Base-by-base conservation (phyloP, 2,113 vertebrate genomes). In the Gymnogyps californianus region DNA sequence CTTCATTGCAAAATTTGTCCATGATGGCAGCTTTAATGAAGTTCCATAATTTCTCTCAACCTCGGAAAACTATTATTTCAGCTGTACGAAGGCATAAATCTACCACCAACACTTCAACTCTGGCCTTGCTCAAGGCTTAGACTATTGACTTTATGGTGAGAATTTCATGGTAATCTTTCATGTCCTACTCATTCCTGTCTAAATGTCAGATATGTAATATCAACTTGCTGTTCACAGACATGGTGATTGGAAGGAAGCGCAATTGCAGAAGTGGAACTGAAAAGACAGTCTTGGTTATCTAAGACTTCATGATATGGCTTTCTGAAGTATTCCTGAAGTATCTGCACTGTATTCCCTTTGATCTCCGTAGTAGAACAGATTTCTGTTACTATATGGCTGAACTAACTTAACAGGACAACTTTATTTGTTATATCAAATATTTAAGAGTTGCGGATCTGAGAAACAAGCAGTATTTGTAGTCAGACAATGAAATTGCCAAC, bases 11-110 rank as follows among this genome's bases (percentile, higher is more conserved):
- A 96, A 93, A 96, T 94, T 94, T 97, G 74, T 94, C 90, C 69
- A 71, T 83, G 85, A 92, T 96, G 87, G 72, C 93, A 90, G 79
- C 88, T 89, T 92, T 97, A 97, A 97, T 94, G 95, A 96, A 93
- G 93, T 91, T 97, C 89, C 2, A 15, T 97, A 96, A 96, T 96
- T 96, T 96, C 81, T 96, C 51, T 77, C 54, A 87, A 81, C 61
- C 66, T 85, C 78, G 74, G 74, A 93, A 96, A 96, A 96, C 83
- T 96, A 87, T 94, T 96, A 91, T 93, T 96, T 96, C 84, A 91
- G 42, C 42, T 96, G 81, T 55, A 76, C 40, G 66, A 87, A 87
- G 42, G 42, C 62, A 96, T 97, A 95, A 96, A 95, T 97, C 89
- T 92, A 76, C 54, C 24, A n/a, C 58, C n/a, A 76, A 15, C 32